phyloP scores from a whole-genome alignment of 2,888 invertebrate genomes.

The Eristalinus aeneus region DNA sequence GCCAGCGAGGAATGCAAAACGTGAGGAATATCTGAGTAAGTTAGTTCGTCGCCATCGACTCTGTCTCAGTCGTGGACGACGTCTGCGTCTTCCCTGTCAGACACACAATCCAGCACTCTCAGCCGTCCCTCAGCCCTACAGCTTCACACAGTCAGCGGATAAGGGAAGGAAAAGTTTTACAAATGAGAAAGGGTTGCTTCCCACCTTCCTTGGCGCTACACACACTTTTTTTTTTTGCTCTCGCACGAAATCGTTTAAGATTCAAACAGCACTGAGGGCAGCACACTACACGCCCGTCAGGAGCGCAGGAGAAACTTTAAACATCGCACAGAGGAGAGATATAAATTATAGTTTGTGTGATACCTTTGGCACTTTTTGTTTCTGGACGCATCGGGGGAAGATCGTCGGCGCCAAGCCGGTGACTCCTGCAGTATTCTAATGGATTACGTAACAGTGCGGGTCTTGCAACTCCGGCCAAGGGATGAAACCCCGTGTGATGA shows the following conservation, averaged over 20 bases:
- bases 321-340: conserved; percentile 71
- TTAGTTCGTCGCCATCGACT: conserved; percentile 56
- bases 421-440: conserved; percentile 73
- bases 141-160: conserved; percentile 6
- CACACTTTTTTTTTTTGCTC: conserved; percentile 39
- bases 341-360: conserved; percentile 74
- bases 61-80: neutral
- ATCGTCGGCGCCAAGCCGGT: conserved; percentile 73
- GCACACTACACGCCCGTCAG: conserved; percentile 43
- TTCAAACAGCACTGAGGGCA: conserved; percentile 60
- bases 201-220: conserved; percentile 47
- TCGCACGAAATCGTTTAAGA: conserved; percentile 72
- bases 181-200: conserved; percentile 72
- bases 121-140: conserved; percentile 8
- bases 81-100: neutral
- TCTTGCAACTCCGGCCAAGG: conserved; percentile 62
- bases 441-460: conserved; percentile 73
- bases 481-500: conserved; percentile 24
- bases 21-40: conserved; percentile 61
- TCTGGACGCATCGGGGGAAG: conserved; percentile 72
- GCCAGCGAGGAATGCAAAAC: conserved; percentile 53
- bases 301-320: conserved; percentile 73
- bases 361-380: conserved; percentile 75
- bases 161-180: conserved; percentile 72
- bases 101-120: neutral